Conservation (phyloP, 2,113 vertebrate species). For the Xenopus laevis region DNA sequence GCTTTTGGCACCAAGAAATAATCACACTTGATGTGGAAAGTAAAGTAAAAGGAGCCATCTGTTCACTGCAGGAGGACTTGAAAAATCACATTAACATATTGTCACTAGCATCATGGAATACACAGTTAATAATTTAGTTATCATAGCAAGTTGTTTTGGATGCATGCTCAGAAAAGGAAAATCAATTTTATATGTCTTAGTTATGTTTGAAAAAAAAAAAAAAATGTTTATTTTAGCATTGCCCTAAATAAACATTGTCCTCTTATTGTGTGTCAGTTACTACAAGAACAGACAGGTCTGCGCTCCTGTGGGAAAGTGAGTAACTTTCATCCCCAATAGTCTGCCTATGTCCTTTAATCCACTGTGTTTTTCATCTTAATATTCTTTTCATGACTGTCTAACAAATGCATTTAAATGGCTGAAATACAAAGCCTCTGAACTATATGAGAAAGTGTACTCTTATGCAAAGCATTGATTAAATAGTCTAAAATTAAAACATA, state of each 20-base stretch:
- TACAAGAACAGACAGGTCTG: conserved; percentile 1
- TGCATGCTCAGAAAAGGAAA: conserved; percentile 75
- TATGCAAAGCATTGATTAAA: conserved; percentile 29
- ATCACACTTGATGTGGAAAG: conserved; percentile 99
- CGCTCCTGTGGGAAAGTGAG: conserved; percentile 20
- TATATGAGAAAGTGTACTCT: conserved; percentile 19
- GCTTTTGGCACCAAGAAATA: conserved; percentile 98
- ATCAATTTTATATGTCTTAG: conserved; percentile 54
- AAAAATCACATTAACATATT: conserved; percentile 98
- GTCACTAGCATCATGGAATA: conserved; percentile 98
- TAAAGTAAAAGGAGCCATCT: conserved; percentile 99
- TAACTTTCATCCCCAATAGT: conserved; percentile 18
- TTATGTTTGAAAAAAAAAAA: conserved; percentile 1
- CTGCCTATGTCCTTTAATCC: conserved; percentile 38
- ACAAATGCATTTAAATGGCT: conserved; percentile 16
- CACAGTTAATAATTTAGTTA: conserved; percentile 98
- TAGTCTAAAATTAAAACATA: conserved; percentile 3
- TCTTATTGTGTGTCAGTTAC: conserved; percentile 26
- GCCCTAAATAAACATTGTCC: conserved; percentile 37
- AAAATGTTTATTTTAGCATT: conserved; percentile 38
- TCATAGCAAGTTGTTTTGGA: conserved; percentile 78
- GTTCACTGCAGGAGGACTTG: conserved; percentile 89
- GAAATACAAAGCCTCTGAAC: conserved; percentile 38
- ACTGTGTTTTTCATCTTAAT: conserved; percentile 1
- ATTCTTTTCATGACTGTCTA: conserved; percentile 24